These are phyloP conservation scores for Oxyteleia sp. DNA, from an alignment of 2,888 invertebrate genomes.

Conservation along the genomic window DNA sequence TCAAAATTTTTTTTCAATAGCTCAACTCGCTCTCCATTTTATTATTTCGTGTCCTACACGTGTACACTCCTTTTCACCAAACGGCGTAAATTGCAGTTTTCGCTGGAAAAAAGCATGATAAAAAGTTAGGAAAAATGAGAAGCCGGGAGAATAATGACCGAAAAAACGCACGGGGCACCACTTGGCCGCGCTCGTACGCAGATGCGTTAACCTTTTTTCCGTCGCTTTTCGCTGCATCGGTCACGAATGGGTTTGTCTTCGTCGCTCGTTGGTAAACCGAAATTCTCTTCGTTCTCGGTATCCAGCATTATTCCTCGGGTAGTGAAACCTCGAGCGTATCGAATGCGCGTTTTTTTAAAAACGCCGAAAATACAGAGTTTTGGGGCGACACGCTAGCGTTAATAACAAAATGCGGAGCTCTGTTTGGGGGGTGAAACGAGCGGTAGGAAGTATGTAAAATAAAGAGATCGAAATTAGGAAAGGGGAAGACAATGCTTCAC, in stretches of 20 bases:
- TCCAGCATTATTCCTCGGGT: conserved; percentile 69
- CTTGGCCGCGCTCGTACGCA: conserved; percentile 66
- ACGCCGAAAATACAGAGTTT: conserved; percentile 84
- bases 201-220: conserved; percentile 71
- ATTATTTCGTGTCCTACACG: conserved; percentile 46
- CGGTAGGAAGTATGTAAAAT: conserved; percentile 54
- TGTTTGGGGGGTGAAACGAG: conserved; percentile 20
- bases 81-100: conserved; percentile 62
- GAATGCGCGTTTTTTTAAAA: conserved; percentile 84
- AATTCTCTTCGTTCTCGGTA: conserved; percentile 70
- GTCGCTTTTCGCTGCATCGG: conserved; percentile 77
- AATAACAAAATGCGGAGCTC: conserved; percentile 46
- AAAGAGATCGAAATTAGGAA: conserved; percentile 25
- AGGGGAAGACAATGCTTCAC: conserved; percentile 17
- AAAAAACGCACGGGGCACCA: conserved; percentile 55
- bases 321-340: conserved; percentile 80
- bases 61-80: conserved; percentile 50
- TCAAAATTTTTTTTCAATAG: conserved; percentile 47
- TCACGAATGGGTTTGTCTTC: conserved; percentile 20
- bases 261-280: conserved; percentile 58
- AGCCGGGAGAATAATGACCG: conserved; percentile 44
- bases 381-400: conserved; percentile 75
- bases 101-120: conserved; percentile 45
- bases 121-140: conserved; percentile 65
- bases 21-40: conserved; percentile 48